Base-by-base conservation (phyloP, 2,888 invertebrate species). In the Scrobipalpa atriplicella region DNA sequence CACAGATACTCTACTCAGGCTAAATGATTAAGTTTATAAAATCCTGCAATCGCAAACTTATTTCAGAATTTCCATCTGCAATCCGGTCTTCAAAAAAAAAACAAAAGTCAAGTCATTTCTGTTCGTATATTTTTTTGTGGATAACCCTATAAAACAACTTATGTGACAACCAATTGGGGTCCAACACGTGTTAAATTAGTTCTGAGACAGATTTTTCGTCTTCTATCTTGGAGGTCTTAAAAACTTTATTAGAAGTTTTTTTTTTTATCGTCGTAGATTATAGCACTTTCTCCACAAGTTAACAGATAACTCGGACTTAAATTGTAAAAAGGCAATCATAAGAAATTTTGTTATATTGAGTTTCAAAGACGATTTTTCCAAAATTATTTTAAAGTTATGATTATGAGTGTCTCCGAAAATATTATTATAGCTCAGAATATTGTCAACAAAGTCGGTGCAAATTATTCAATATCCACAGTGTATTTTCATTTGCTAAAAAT, bases 151-250 rank as follows among this genome's bases (percentile, higher is more conserved):
- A 68, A 68, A 69, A 68, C 66, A 68, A 58, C 38, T 58, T 58
- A 58, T 58, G 38, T 52, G 65, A 65, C 56, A 54, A 18, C 67
- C 69, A 67, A 69, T 69, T 66, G 58, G 51, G 54, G 67, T 56
- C 36, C 66, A 65, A 70, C 70, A 72, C 67, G 72, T 70, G 69
- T 69, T 67, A 70, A 72, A 73, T 73, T 73, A 70, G 70, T 72
- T 73, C 63, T 65, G 67, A 62, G 51, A 68, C 67, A 69, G 19
- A 68, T 68, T 68, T 61, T 67, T 66, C 52, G 21, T 29, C 65
- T 65, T 65, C 41, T 62, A 67, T 67, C 18, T 65, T 65, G 51
- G 47, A 43, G 52, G 65, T 56, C 67, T 65, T 67, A 61, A 71
- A 71, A 69, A 71, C 65, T 71, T 71, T 68, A 68, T 68, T 61